These are phyloP conservation scores for Eumerus sabulonum DNA, from an alignment of 2,888 invertebrate genomes.

Conservation along the genomic window DNA sequence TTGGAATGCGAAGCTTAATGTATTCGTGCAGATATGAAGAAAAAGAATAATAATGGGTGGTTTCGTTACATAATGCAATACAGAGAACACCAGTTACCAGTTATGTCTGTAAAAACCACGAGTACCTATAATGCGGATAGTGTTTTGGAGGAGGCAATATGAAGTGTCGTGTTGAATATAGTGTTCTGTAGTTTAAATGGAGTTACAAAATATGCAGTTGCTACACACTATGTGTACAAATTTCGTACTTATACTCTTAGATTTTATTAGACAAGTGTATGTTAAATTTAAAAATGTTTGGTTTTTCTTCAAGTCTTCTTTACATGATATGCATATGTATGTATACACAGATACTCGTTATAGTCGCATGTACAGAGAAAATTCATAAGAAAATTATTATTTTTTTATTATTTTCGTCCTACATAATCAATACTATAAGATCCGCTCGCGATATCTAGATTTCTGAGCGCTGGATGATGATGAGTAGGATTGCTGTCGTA, in stretches of 20 bases:
- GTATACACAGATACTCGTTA: not conserved
- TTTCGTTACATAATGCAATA: constrained; percentile 18
- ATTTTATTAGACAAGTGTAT: constrained; percentile 26
- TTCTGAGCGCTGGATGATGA: constrained; percentile 86
- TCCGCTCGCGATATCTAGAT: constrained; percentile 86
- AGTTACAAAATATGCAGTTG: constrained; percentile 11
- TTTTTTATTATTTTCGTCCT: constrained; percentile 80
- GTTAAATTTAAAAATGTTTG: constrained; percentile 51
- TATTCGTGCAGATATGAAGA: constrained; percentile 14
- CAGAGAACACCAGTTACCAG: no score
- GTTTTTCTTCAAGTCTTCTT: constrained; percentile 44
- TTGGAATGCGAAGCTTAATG: constrained; percentile 30
- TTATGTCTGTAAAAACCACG: no score
- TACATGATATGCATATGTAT: not conserved
- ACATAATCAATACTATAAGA: constrained; percentile 89
- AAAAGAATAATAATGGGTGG: constrained; percentile 32
- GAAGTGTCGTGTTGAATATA: no score
- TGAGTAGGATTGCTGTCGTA: constrained; percentile 81
- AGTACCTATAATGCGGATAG: no score
- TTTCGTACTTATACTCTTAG: not conserved
- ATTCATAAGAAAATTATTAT: no score
- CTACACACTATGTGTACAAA: constrained; percentile 19
- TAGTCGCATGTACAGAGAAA: no score
- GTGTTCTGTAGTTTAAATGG: constrained; percentile 2
- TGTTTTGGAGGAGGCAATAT: no score